A percentile compares a stretch with the other conserved stretches of the same genome.
Evolutionary conservation across 2,113 vertebrate species (phyloP).

Genomic region (Bujurquina vittata): DNA sequence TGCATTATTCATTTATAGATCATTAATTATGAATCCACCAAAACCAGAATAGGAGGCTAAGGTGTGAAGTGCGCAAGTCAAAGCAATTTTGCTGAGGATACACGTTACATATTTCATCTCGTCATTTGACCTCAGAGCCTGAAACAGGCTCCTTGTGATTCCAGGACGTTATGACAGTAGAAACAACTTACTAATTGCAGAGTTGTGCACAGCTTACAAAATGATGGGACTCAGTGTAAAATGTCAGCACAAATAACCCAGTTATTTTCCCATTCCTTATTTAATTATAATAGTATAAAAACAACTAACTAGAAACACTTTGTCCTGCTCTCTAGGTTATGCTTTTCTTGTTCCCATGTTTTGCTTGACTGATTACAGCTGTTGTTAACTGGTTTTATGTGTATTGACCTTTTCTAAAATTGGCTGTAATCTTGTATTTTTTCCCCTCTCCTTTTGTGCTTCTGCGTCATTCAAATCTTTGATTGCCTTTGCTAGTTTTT

Average conservation of each 20-base stretch:
- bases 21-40: constrained; percentile 79
- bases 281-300: background rate
- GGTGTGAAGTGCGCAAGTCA: constrained; percentile 74
- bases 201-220: constrained; percentile 2
- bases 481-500: background rate
- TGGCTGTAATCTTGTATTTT: background rate
- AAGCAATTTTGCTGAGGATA: constrained; percentile 68
- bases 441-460: background rate
- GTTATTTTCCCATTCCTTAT: background rate
- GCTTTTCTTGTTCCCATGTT: background rate
- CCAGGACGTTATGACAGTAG: constrained; percentile 30
- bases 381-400: constrained; percentile 1
- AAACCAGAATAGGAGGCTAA: constrained; percentile 56
- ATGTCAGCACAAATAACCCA: background rate
- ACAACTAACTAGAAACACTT: background rate
- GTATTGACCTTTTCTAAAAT: background rate
- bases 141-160: constrained; percentile 51
- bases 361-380: background rate
- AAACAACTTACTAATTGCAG: constrained; percentile 36
- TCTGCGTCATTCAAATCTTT: background rate
- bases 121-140: constrained; percentile 61
- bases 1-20: constrained; percentile 78
- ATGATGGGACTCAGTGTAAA: background rate
- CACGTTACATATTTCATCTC: constrained; percentile 68
- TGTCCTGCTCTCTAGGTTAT: background rate